Base-by-base conservation (phyloP, 2,113 vertebrate genomes). In the Heterotis niloticus region DNA sequence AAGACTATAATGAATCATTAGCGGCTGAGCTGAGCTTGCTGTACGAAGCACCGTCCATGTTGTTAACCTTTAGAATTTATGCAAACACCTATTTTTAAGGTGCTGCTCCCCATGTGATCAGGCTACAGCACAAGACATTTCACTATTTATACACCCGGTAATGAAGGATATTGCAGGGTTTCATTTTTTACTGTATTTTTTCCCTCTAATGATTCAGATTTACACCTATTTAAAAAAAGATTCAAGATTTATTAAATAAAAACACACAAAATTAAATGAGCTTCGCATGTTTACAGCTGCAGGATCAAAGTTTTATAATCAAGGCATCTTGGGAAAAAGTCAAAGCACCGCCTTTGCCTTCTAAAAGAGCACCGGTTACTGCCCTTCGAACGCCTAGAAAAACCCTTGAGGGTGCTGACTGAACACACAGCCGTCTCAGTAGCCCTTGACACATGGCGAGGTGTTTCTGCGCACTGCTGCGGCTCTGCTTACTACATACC, bases 1-100 rank as follows among this genome's bases (percentile, higher is more conserved):
- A 91, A 86, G 86, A 84, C 91, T 92, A 92, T 94, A 92, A 88
- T 80, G 60, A 69, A 79, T 70, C 76, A 62, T 69, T 77, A 80
- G 79, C 80, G 44, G 64, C 78, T 79, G n/a, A n/a, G n/a, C n/a
- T 44, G 23, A 23, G 11, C 64, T 20, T 11, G 1, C 64, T 66
- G 18, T 66, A 24, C 7, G 5, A 66, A 17, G 20, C 11, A 4
- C 64, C 64, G 18, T 24, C 64, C 64, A 24, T 14, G 60, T 59
- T 17, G 57, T 17, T 44, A 44, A 44, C 34, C 7, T 62, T 14
- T 62, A 13, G 20, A 62, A 62, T 62, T 5, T 62, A 13, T 62
- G 60, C 60, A 62, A 14, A 62, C 4, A 13, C 20, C 14, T 62
- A 4, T 59, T 9, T 28, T 59, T 24, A 28, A 16, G 14, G 71